Evolutionary conservation across 2,797 vertebrate genomes (phyloP), one percentile per base, ranked within the genome.

Genomic region (Megaceryle alcyon): DNA sequence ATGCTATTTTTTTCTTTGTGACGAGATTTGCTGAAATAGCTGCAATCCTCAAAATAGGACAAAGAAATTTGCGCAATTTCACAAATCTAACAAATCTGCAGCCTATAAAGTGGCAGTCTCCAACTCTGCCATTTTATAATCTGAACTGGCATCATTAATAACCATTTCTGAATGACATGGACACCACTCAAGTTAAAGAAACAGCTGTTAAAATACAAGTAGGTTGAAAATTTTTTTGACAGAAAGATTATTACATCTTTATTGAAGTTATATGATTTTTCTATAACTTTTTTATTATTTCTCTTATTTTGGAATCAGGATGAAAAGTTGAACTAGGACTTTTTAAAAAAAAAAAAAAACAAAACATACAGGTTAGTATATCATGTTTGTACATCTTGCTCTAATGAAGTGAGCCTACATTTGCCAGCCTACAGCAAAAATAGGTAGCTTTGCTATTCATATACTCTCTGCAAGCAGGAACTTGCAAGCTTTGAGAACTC

Each of bases 51-150:
- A 88, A 94, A 95, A 86, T 76, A 33, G 89, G 88, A 75, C 86
- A 51, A 76, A 94, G 56, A 80, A 88, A 64, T 88, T 65, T 88
- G 86, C 68, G 28, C 76, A 78, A 88, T 92, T 69, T 80, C 90
- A 94, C 46, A 86, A 95, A 91, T 61, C 59, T 94, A 94, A 94
- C 84, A 92, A 95, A 90, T 65, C 73, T 75, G 49, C n/a, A 82
- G n/a, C 59, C 90, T 64, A 68, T 75, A 92, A 90, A 92, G 82
- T 59, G 28, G 48, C 71, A 93, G 63, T 90, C 92, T 94, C 91
- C 22, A 26, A 86, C 83, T 94, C 88, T 16, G 12, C 15, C 91
- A 44, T 59, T 88, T 82, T 85, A 94, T 92, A 96, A 95, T 82
- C 82, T 88, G 93, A 95, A 82, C 80, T 89, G 75, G 71, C 61